Conservation (phyloP, 2,797 vertebrate genomes). For the Novumbra hubbsi region DNA sequence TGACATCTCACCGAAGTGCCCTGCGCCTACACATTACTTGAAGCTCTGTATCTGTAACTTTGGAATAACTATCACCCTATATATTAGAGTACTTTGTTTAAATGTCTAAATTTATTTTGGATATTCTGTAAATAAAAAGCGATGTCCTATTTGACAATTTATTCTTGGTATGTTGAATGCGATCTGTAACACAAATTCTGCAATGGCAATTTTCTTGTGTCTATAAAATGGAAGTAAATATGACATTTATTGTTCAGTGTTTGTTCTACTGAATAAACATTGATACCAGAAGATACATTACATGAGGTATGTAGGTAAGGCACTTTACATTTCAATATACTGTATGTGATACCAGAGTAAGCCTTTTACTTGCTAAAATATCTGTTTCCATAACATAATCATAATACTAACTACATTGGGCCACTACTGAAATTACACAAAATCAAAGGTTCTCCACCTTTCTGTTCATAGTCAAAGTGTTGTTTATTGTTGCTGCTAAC, state of each 20-base stretch:
- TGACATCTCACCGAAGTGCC: slow-evolving; percentile 53
- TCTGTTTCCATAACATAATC: neutral
- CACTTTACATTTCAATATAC: slow-evolving; percentile 25
- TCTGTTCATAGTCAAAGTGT: neutral
- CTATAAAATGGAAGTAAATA: slow-evolving; percentile 1
- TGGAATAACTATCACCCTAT: slow-evolving; percentile 56
- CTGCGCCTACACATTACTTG: slow-evolving; percentile 58
- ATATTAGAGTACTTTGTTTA: slow-evolving; percentile 55
- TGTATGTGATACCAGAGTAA: neutral
- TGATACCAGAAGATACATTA: slow-evolving; percentile 24
- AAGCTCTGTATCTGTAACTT: slow-evolving; percentile 58
- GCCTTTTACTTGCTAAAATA: neutral
- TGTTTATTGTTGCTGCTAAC: neutral
- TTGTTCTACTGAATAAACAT: slow-evolving; percentile 22
- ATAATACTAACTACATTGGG: neutral
- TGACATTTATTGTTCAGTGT: slow-evolving; percentile 32
- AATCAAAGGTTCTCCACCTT: neutral
- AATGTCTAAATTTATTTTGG: slow-evolving; percentile 60
- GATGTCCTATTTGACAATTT: slow-evolving; percentile 42
- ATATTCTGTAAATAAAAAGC: slow-evolving; percentile 18
- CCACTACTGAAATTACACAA: neutral
- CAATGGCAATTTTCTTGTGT: slow-evolving; percentile 21
- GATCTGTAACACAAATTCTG: slow-evolving; percentile 19
- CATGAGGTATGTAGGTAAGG: slow-evolving; percentile 35
- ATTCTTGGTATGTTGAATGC: slow-evolving; percentile 34